phyloP scores from a whole-genome alignment of 2,888 invertebrate genomes.

The Hirtodrosophila duncani region DNA sequence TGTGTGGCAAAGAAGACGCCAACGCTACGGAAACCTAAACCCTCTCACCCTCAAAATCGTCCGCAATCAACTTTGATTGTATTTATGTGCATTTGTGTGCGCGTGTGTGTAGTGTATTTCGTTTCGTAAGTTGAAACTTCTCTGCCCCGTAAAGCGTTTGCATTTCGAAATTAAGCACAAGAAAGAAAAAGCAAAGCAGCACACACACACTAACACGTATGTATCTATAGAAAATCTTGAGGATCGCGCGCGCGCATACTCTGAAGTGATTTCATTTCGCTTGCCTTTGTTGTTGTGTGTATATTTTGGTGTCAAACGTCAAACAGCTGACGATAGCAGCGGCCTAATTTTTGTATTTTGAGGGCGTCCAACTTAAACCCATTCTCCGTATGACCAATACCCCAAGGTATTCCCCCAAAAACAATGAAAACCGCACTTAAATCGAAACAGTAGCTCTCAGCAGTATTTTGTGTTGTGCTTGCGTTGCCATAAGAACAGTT shows the following conservation, averaged over 20 bases:
- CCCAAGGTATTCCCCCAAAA: slow-evolving; percentile 61
- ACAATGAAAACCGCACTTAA: slow-evolving; percentile 21
- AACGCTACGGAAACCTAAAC: slow-evolving; percentile 35
- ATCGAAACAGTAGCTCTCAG: slow-evolving; percentile 37
- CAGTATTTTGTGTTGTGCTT: slow-evolving; percentile 41
- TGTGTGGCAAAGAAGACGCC: slow-evolving; percentile 47
- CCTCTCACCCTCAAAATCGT: slow-evolving; percentile 47
- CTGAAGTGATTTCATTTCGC: slow-evolving; percentile 20
- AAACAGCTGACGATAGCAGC: slow-evolving; percentile 39
- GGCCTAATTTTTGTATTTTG: too few relatives aligned
- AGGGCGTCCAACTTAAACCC: too few relatives aligned
- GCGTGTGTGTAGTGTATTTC: slow-evolving; percentile 19
- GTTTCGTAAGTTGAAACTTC: slow-evolving; percentile 45
- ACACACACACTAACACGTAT: slow-evolving; percentile 10
- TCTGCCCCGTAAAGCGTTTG: too few relatives aligned
- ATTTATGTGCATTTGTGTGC: slow-evolving; percentile 20
- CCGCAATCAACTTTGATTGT: too few relatives aligned
- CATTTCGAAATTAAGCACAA: slow-evolving; percentile 46
- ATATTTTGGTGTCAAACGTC: slow-evolving; percentile 35
- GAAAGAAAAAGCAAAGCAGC: too few relatives aligned
- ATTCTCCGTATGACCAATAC: slow-evolving; percentile 46
- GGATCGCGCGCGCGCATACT: slow-evolving; percentile 29
- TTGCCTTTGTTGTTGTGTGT: slow-evolving; percentile 12
- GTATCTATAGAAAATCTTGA: slow-evolving; percentile 9
- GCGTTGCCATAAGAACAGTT: slow-evolving; percentile 57